Conservation (phyloP, 2,113 vertebrate species). For the Oreochromis niloticus region DNA sequence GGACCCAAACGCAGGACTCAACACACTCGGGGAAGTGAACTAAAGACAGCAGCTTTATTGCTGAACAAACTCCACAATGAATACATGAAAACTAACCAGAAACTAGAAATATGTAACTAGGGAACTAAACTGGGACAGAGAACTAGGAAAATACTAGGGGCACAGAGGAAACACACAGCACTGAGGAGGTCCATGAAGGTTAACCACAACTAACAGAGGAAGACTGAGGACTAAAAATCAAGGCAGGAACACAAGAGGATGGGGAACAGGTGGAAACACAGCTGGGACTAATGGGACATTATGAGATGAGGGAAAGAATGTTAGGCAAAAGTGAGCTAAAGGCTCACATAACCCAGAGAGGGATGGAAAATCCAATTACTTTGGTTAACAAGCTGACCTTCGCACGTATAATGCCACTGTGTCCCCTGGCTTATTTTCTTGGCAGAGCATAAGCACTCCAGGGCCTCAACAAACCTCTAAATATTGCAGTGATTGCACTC, state of each 20-base stretch:
- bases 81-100: neutral
- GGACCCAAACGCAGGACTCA: neutral
- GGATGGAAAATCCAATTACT: conserved; percentile 69
- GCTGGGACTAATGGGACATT: neutral
- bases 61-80: neutral
- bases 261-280: neutral
- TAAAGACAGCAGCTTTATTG: neutral
- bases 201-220: neutral
- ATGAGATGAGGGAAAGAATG: conserved; percentile 5
- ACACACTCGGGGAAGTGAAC: neutral
- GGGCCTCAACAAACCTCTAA: conserved; percentile 43
- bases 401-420: conserved; percentile 58
- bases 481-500: conserved; percentile 62
- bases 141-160: neutral
- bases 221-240: neutral
- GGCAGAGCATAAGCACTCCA: conserved; percentile 37
- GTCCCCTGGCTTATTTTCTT: conserved; percentile 61
- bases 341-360: conserved; percentile 44
- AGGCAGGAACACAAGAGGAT: neutral
- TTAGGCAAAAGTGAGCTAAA: conserved; percentile 26
- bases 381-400: conserved; percentile 74
- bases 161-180: neutral
- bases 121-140: neutral
- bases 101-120: neutral
- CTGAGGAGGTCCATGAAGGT: neutral